Base-by-base conservation (phyloP, 1,140 invertebrate species). In the Philopotamus ludificatus region DNA sequence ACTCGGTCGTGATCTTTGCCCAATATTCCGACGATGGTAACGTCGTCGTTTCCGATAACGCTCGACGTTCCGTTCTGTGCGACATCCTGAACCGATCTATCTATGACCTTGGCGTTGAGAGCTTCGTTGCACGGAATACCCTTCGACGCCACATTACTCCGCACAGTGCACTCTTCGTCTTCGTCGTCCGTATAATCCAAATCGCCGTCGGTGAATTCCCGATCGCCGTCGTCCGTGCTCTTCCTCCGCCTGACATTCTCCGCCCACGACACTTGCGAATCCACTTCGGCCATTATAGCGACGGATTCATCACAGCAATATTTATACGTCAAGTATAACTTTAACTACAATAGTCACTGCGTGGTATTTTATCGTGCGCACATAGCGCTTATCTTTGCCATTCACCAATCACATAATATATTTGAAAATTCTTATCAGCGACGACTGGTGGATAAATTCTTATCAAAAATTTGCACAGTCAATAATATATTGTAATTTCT, bases 1-100 rank as follows among this genome's bases (percentile, higher is more conserved):
- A 81, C 79, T 75, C 79, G 74, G 71, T 75, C 76, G 25, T 79
- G 77, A 65, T 81, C 78, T 58, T 76, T 76, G 15, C 79, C 79
- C 16, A 81, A 76, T 59, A 81, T 79, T 50, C 78, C 78, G 54
- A 80, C 75, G 57, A 81, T 79, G 26, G 75, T 78, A 10, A 75
- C 73, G 65, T 73, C 76, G 22, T 74, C 74, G 39, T 76, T 76
- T 22, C 73, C 67, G 22, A n/a, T n/a, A n/a, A n/a, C n/a, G n/a
- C n/a, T n/a, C 4, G 28, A 12, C 28, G 28, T 7, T 34, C 28
- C 4, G 28, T 12, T 34, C 28, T 34, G 4, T 72, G 61, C 2
- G 73, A n/a, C 55, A 50, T 73, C 71, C 41, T 68, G n/a, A n/a
- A n/a, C n/a, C n/a, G n/a, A n/a, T n/a, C n/a, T n/a, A n/a, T n/a